Evolutionary conservation across 2,797 vertebrate species (phyloP), one percentile per base, ranked within the genome.

Genomic region (Malurus splendens): DNA sequence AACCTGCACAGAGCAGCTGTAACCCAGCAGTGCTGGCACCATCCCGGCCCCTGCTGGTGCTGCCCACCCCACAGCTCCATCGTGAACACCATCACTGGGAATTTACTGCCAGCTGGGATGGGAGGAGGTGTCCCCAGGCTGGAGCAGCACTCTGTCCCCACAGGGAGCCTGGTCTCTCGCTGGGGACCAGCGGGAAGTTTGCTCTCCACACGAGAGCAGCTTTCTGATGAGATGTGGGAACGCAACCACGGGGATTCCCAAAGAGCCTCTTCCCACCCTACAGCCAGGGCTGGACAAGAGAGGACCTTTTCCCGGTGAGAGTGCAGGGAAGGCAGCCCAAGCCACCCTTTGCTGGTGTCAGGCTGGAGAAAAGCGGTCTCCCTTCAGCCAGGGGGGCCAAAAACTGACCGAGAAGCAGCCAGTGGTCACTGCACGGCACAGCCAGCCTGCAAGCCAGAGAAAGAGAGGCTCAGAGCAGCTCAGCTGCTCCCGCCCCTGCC

Each of bases 21-120:
- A 77, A 52, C 52, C 8, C 67, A 51, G 87, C 57, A 75, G 50
- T 0, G 4, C 27, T 74, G 64, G 28, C 75, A 55, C 32, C 12
- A 2, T 5, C 33, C 20, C 68, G 73, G 67, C 42, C 57, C 60
- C 27, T 12, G 10, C 33, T 0, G 0, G 12, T 1, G 18, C 48
- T 17, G 81, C 45, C 64, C 28, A 61, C 22, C 44, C 72, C 68
- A 18, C 72, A 32, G 70, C 48, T 56, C 62, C 47, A 3, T 5
- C 19, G 50, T 8, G 54, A 66, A 38, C 64, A 32, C 12, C 30
- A 10, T 4, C 23, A 8, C 57, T 48, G 55, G 14, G 32, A 59
- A 56, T 80, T 38, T 33, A 18, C 14, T 61, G 28, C 47, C 70
- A 47, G 41, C 45, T 61, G 10, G 24, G 27, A 18, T 5, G 22